Evolutionary conservation across 2,113 vertebrate species (phyloP), one percentile per base, ranked within the genome.

Genomic region (Numenius arquata): DNA sequence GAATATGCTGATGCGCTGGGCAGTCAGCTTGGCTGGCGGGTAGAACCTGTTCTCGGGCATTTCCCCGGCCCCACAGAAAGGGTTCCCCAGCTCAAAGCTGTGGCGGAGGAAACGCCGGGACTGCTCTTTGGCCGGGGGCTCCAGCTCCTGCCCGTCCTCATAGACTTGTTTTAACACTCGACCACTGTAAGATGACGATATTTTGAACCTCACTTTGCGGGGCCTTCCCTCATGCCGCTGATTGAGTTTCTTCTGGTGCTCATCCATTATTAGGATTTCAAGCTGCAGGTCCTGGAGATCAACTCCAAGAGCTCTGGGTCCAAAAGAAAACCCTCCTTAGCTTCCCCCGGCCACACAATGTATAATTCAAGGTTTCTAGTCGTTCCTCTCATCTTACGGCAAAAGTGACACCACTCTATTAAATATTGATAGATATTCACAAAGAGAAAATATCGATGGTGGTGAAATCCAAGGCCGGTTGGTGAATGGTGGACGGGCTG

Each of bases 111-210:
- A 99, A 36, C 98, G 98, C 94, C 98, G 98, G 10, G 99, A 98
- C 79, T 98, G 99, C 91, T 99, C 99, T 47, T 99, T 98, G 91
- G 98, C 98, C 0, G 99, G 99, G 21, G 98, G 99, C 74, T 99
- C 99, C 53, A 99, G 97, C 89, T 99, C 99, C 97, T 99, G 99
- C 38, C 99, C 99, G 0, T 99, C 99, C 84, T 99, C 99, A 2
- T 98, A 99, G 62, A 99, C 99, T 17, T 99, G 99, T 92, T 99
- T 99, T 45, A 99, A 75, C 72, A 99, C 99, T 2, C 99, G 98
- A 0, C 99, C 99, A 2, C 99, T 99, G 98, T 99, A 99, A 11
- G 99, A 98, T 1, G 99, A 99, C 0, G 99, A 99, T 77, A 99
- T 98, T 93, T 99, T 99, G 97, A 99, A 99, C 84, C 99, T 97